Conservation (phyloP, 1,140 invertebrate genomes). For the Metopolophium dirhodum region DNA sequence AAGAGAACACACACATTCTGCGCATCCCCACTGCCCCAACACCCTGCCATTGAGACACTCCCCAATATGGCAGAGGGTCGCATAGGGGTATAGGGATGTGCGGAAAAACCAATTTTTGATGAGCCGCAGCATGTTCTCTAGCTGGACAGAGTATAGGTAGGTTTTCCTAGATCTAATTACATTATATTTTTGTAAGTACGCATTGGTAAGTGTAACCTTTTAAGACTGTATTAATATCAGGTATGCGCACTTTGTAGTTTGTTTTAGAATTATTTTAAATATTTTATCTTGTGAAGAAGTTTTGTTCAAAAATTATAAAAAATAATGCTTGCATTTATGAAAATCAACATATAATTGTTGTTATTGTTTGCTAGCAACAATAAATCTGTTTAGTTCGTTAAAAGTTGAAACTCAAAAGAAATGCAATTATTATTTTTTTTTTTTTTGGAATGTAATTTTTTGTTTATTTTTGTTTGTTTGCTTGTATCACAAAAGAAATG, state of each 20-base stretch:
- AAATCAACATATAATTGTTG: not conserved
- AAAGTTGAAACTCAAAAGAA: not conserved
- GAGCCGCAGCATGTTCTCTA: not conserved
- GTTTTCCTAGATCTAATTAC: not conserved
- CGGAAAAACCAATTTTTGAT: not conserved
- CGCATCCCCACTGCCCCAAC: not conserved
- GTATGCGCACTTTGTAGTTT: not conserved
- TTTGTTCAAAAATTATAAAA: not conserved
- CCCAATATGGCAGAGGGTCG: not conserved
- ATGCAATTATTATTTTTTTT: constrained; percentile 43
- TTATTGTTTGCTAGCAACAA: not conserved
- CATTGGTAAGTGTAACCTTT: not conserved
- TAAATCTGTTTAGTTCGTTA: not conserved
- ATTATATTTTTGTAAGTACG: not conserved
- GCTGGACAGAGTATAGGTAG: not conserved
- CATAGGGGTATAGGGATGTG: not conserved
- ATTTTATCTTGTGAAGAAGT: not conserved
- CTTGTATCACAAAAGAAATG: constrained; percentile 61
- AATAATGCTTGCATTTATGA: not conserved
- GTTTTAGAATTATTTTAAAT: not conserved
- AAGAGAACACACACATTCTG: not conserved
- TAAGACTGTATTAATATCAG: not conserved
- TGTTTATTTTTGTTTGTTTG: constrained; percentile 59
- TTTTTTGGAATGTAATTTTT: constrained; percentile 56
- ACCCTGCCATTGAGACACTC: not conserved